Evolutionary conservation across 2,797 vertebrate genomes (phyloP), one percentile per base, ranked within the genome.

Genomic region (Zenarchopterus dispar): DNA sequence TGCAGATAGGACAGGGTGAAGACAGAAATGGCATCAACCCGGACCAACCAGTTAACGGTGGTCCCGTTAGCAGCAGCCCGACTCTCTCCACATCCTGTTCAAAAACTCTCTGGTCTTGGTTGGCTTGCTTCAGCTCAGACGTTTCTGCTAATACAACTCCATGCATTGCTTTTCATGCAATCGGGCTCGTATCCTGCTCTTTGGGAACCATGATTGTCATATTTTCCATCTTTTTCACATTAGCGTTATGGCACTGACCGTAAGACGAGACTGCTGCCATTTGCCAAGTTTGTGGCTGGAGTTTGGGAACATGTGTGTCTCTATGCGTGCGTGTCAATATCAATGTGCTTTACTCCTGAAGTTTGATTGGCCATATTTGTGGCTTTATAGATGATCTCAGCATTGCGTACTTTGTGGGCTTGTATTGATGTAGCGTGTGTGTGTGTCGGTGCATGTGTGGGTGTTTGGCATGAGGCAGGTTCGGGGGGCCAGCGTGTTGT

Each of bases 301-400:
- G 46, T 64, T 47, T 63, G 62, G 28, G 60, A 54, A 50, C 4
- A 51, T 60, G 64, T 66, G 62, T 68, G 69, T 42, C 24, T 50
- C 19, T n/a, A 48, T 2, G 51, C 15, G 39, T 46, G 26, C 18
- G 18, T 61, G 67, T 88, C 69, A 64, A 79, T 78, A 78, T 85
- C 66, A 49, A 68, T 78, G 75, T 70, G 56, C 77, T 81, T 70
- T 70, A 72, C 74, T 80, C 69, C 46, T 65, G 31, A 75, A 67
- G 64, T 81, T 79, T 90, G 85, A 88, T 78, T 83, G 61, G 75
- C 73, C 86, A 86, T 82, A 80, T 85, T 87, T 87, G 85, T 80
- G 85, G 87, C 75, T 80, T 85, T 77, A 66, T 73, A 73, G 84
- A 87, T 87, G 87, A 88, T 78, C 79, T 90, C 84, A 85, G 81